A percentile compares a stretch with the other conserved stretches of the same genome.
phyloP scores from a whole-genome alignment of 1,140 invertebrate genomes.

The Diorhabda sublineata region DNA sequence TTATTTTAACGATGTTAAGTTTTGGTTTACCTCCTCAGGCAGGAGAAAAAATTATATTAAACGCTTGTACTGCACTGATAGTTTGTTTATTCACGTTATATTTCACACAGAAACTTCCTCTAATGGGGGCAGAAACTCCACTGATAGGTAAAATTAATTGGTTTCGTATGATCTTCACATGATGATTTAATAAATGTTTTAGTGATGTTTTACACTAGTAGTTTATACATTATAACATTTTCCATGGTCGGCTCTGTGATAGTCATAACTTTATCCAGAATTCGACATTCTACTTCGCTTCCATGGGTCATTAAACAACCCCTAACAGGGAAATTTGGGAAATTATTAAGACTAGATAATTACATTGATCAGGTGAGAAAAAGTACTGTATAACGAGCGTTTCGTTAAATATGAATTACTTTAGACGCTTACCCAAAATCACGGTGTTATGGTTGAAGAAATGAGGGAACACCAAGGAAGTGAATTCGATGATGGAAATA shows the following conservation, averaged over 20 bases:
- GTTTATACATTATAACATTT: slow-evolving; percentile 56
- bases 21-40: slow-evolving; percentile 66
- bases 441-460: slow-evolving; percentile 47
- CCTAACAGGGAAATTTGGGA: slow-evolving; percentile 53
- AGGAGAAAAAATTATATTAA: slow-evolving; percentile 61
- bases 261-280: slow-evolving; percentile 52
- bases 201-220: slow-evolving; percentile 54
- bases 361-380: slow-evolving; percentile 36
- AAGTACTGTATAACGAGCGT: not conserved
- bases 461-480: slow-evolving; percentile 48
- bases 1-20: slow-evolving; percentile 56
- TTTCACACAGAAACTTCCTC: slow-evolving; percentile 58
- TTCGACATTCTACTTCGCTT: slow-evolving; percentile 49
- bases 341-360: slow-evolving; percentile 48
- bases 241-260: slow-evolving; percentile 60
- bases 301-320: slow-evolving; percentile 55
- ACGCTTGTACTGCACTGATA: slow-evolving; percentile 55
- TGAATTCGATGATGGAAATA: slow-evolving; percentile 44
- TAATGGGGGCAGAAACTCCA: slow-evolving; percentile 58
- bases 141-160: slow-evolving; percentile 54
- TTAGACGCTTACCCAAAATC: slow-evolving; percentile 20
- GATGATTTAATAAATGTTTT: slow-evolving; percentile 22
- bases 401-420: slow-evolving; percentile 1
- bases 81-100: slow-evolving; percentile 60
- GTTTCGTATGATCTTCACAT: not conserved